Conservation (phyloP, 2,888 invertebrate genomes). For the Cheilosia soror region DNA sequence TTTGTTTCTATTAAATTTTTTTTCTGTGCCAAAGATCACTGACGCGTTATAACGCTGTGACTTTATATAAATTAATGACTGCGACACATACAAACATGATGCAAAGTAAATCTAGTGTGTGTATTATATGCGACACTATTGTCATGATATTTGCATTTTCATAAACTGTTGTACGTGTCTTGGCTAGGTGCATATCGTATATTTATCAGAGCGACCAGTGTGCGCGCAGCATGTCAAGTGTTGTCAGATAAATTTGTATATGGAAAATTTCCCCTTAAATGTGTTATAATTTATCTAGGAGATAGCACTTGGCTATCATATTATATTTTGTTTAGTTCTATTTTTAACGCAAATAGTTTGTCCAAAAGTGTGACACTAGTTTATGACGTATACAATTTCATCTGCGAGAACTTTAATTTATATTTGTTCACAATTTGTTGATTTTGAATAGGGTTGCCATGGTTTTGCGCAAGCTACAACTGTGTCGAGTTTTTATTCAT, state of each 20-base stretch:
- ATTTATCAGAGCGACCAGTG: constrained; percentile 42
- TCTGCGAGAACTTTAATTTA: constrained; percentile 18
- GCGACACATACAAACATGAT: neutral
- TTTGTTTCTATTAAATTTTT: constrained; percentile 34
- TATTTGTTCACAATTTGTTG: neutral
- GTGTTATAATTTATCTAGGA: neutral
- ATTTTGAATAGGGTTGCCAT: neutral
- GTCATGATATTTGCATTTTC: constrained; percentile 44
- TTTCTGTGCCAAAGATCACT: constrained; percentile 62
- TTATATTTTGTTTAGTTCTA: neutral
- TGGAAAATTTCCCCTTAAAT: constrained; percentile 32
- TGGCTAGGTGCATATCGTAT: constrained; percentile 44
- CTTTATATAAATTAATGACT: constrained; percentile 33
- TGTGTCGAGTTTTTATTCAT: too few relatives aligned
- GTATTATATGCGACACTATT: neutral
- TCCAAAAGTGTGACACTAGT: neutral
- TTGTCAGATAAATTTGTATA: constrained; percentile 40
- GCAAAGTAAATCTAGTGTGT: neutral
- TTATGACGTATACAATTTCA: neutral
- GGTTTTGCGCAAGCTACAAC: too few relatives aligned
- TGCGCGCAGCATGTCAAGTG: constrained; percentile 40
- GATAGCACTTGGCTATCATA: constrained; percentile 5
- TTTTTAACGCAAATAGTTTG: constrained; percentile 1
- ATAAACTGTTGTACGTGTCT: constrained; percentile 33
- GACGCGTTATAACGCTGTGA: constrained; percentile 44